Base-by-base conservation (phyloP, 1,140 invertebrate genomes). In the Caenorhabditis brenneri region DNA sequence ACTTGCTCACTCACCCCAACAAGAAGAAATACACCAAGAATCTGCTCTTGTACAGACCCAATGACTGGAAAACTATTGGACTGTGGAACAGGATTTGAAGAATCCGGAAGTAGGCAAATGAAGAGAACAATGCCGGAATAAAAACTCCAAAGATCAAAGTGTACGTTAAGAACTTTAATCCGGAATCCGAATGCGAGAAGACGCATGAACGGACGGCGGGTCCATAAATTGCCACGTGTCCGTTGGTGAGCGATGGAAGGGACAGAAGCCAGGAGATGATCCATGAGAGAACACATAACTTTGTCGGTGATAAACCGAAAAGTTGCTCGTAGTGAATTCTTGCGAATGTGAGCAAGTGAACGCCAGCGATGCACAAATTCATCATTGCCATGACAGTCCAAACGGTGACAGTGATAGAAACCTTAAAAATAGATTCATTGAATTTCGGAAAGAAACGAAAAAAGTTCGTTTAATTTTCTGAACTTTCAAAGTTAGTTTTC, bases 241-340 rank as follows among this genome's bases (percentile, higher is more conserved):
- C 84, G 80, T 90, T 90, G n/a, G 89, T 90, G 16, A 90, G 80
- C 53, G 89, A 87, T 2, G 89, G 89, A 22, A 91, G 81, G 5
- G 89, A 81, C 3, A 90, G 79, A 31, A 88, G 83, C 78, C 91
- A 88, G n/a, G 87, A 90, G 29, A 91, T 89, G 7, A 89, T 60
- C 89, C 89, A 90, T 36, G 89, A 87, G n/a, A 90, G 83, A 53
- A 60, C 33, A 46, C 89, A 91, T 29, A 89, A 69, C 46, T 55
- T 85, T n/a, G 36, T 78, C 5, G 89, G 90, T 15, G 79, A 53
- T 1, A 91, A 65, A 12, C 89, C 89, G 79, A 90, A 90, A 16
- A 90, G 79, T 84, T 90, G 89, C 12, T 91, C 90, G 79, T 90
- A 90, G 82, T 90, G 89, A 69, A 90, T 90, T 27, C 89, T 86